These are phyloP conservation scores for Sinocyclocheilus anophthalmus DNA, from an alignment of 2,113 vertebrate genomes.

Conservation along the genomic window DNA sequence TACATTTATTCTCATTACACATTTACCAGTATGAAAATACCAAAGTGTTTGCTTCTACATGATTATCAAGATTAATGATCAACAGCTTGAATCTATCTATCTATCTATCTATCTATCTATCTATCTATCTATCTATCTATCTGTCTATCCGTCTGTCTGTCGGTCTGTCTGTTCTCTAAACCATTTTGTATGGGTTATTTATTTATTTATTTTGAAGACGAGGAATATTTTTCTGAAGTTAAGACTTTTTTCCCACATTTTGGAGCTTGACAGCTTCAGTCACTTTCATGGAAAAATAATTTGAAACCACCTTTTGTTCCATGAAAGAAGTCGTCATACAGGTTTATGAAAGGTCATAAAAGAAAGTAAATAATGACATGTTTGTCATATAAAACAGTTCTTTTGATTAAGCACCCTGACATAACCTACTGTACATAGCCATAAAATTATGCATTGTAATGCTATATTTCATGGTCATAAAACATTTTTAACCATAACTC, in stretches of 20 bases:
- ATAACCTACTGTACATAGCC: background rate
- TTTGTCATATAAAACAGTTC: background rate
- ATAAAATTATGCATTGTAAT: background rate
- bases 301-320: background rate
- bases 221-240: no score
- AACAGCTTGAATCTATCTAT: background rate
- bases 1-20: background rate
- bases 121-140: no score
- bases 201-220: no score
- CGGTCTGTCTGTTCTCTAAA: no score
- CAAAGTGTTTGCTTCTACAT: background rate
- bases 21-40: background rate
- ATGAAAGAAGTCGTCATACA: background rate
- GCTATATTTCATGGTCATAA: background rate
- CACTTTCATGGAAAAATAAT: background rate
- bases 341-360: background rate
- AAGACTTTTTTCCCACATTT: background rate
- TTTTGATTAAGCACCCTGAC: background rate
- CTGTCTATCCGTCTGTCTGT: no score
- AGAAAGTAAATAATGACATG: background rate
- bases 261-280: background rate
- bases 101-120: no score
- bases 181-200: no score
- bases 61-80: no score
- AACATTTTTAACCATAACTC: background rate